Percentiles rank a stretch among this genome's conserved stretches.
phyloP scores from a whole-genome alignment of 1,140 invertebrate genomes.

The Intoshia linei region DNA sequence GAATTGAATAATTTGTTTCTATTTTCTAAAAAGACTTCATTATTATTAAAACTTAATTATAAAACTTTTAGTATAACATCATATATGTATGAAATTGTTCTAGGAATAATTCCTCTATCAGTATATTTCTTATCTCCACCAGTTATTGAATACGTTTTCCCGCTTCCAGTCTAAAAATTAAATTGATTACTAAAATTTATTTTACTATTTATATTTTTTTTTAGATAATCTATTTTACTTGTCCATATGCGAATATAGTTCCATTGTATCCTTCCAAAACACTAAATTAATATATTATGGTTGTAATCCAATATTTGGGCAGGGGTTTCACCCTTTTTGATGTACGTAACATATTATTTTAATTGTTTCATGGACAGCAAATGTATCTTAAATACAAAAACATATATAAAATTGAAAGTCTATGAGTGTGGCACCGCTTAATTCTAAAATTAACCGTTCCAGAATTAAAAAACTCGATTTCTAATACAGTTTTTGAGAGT shows the following conservation, averaged over 20 bases:
- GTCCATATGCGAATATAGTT: conserved; percentile 24
- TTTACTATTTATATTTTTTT: background rate
- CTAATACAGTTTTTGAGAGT: no score
- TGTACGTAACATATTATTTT: background rate
- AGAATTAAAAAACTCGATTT: no score
- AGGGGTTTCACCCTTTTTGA: background rate
- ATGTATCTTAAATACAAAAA: background rate
- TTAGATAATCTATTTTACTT: conserved; percentile 10
- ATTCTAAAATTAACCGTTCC: background rate
- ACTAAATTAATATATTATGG: conserved; percentile 8
- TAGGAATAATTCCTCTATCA: conserved; percentile 22
- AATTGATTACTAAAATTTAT: conserved; percentile 2
- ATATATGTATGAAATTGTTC: conserved; percentile 22
- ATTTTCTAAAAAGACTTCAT: conserved; percentile 11
- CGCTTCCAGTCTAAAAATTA: conserved; percentile 19
- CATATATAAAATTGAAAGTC: background rate
- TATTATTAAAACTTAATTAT: conserved; percentile 2
- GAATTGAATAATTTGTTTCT: conserved; percentile 13
- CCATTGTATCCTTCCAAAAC: conserved; percentile 22
- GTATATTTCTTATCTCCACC: conserved; percentile 19
- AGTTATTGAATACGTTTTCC: conserved; percentile 25
- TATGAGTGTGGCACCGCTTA: no score
- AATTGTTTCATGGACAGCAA: background rate
- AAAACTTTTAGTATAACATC: conserved; percentile 6
- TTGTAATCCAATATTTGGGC: background rate